Evolutionary conservation across 2,888 invertebrate species (phyloP).

Genomic region (Tryphoninae sp.): DNA sequence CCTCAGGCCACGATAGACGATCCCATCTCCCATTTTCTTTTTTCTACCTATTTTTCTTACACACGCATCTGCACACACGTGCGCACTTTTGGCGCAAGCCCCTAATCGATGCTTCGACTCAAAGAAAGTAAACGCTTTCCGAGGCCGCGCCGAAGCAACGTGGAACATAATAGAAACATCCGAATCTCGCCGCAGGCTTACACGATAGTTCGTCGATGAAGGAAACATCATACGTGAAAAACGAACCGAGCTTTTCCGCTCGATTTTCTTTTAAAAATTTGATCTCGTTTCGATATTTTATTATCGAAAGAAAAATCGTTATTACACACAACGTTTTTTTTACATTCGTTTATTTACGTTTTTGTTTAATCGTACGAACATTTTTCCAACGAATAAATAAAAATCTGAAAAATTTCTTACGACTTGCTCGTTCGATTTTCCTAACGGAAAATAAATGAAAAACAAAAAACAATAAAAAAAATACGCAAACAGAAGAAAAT

Average conservation of each 20-base stretch:
- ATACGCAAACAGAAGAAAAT: neutral
- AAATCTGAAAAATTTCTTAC: neutral
- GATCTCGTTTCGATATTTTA: neutral
- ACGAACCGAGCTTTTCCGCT: neutral
- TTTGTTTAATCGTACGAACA: too few species aligned
- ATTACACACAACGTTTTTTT: neutral
- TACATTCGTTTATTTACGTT: neutral
- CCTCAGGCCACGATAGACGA: constrained; percentile 27
- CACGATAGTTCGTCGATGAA: constrained; percentile 18
- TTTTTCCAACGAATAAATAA: neutral
- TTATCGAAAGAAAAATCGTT: neutral
- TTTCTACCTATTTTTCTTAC: constrained; percentile 23
- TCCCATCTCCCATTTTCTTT: constrained; percentile 30
- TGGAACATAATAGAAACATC: constrained; percentile 35
- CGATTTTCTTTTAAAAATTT: neutral
- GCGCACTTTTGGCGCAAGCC: constrained; percentile 26
- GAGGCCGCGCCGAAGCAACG: neutral
- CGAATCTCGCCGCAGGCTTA: constrained; percentile 9
- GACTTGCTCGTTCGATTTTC: constrained; percentile 9
- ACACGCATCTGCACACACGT: constrained; percentile 23
- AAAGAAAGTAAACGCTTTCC: constrained; percentile 15
- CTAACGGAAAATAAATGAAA: neutral
- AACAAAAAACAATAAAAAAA: neutral
- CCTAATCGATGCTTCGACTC: constrained; percentile 39
- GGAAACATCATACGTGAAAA: constrained; percentile 15